Evolutionary conservation across 1,140 invertebrate species (phyloP).

Genomic region (Tetragnatha versicolor): DNA sequence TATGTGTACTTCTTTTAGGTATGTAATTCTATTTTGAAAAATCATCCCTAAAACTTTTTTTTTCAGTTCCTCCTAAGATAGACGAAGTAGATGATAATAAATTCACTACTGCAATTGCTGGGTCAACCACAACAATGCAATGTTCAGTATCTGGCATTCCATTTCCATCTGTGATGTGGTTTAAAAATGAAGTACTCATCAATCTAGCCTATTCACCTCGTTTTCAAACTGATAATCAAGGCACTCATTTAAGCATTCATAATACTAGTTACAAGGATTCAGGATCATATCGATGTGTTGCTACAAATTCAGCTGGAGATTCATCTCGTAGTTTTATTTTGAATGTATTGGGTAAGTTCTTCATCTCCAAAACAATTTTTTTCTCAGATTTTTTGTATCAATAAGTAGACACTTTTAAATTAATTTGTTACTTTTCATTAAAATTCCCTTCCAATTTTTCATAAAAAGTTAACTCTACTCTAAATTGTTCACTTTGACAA

Average conservation of each 20-base stretch:
- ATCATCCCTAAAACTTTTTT: too few relatives aligned
- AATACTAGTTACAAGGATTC: conserved; percentile 23
- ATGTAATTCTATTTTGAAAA: too few relatives aligned
- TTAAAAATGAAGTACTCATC: conserved; percentile 46
- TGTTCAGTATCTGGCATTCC: conserved; percentile 37
- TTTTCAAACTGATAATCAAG: conserved; percentile 9
- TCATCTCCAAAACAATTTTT: conserved; percentile 8
- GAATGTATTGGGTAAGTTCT: conserved; percentile 43
- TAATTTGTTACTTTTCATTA: too few relatives aligned
- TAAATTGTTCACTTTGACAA: too few relatives aligned
- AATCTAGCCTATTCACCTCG: background rate
- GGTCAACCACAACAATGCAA: conserved; percentile 6
- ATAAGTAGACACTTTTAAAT: too few relatives aligned
- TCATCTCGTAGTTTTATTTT: conserved; percentile 20
- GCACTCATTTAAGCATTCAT: background rate
- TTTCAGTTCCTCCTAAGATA: conserved; percentile 47
- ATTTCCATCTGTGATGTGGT: conserved; percentile 33
- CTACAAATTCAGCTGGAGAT: conserved; percentile 48
- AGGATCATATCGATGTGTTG: conserved; percentile 36
- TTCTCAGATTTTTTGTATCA: too few relatives aligned
- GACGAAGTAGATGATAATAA: background rate
- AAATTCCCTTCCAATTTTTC: too few relatives aligned
- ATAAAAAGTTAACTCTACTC: too few relatives aligned
- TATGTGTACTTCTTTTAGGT: background rate
- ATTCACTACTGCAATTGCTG: conserved; percentile 23